phyloP scores from a whole-genome alignment of 1,140 invertebrate genomes.

The Brachionus paranguensis region DNA sequence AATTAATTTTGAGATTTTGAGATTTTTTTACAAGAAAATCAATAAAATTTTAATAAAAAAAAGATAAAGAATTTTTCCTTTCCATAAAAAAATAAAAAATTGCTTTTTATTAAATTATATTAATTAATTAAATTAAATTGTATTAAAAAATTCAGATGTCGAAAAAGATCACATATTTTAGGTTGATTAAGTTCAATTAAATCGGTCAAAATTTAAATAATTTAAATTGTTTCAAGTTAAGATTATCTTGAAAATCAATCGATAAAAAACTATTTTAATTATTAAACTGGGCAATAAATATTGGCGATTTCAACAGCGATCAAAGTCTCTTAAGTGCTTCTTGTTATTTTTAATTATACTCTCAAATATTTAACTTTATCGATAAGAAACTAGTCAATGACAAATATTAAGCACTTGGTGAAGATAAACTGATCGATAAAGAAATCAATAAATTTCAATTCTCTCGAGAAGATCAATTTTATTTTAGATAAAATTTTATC shows the following conservation, averaged over 20 bases:
- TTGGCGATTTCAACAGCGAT: not conserved
- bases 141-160: too few relatives aligned
- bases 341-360: not conserved
- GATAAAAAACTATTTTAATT: conserved; percentile 1
- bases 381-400: conserved; percentile 13
- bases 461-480: conserved; percentile 25
- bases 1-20: too few relatives aligned
- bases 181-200: not conserved
- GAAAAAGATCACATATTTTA: not conserved
- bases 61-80: too few relatives aligned
- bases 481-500: not conserved
- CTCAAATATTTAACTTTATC: conserved; percentile 10
- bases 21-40: too few relatives aligned
- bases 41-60: too few relatives aligned
- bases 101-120: too few relatives aligned
- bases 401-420: conserved; percentile 5
- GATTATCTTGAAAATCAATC: conserved; percentile 18
- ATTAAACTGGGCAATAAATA: not conserved
- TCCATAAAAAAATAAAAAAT: too few relatives aligned
- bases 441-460: conserved; percentile 10
- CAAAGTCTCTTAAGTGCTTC: conserved; percentile 34
- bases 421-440: conserved; percentile 26
- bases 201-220: not conserved
- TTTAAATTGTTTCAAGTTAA: conserved; percentile 10
- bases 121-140: too few relatives aligned